Base-by-base conservation (phyloP, 1,140 invertebrate species). In the Microplitis demolitor region DNA sequence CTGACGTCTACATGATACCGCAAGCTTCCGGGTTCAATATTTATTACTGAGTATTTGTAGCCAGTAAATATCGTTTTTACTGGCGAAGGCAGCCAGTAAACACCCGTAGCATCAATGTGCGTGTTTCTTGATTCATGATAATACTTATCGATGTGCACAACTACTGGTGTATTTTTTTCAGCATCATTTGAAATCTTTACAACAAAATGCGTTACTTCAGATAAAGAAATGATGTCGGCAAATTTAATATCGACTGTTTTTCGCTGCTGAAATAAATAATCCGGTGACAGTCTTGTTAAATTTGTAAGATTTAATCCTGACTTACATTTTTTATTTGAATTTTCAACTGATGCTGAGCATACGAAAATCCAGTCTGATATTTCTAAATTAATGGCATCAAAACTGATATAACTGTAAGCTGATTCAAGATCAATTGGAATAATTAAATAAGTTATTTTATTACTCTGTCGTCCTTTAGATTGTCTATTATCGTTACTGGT, bases 361-460 rank as follows among this genome's bases (percentile, higher is more conserved):
- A 90, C 91, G 80, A 91, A 95, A 16, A 94, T 80, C 93, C 93
- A 95, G 76, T 94, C 90, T 58, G 85, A 88, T 16, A 88, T 87
- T 75, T 91, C 88, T 5, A 93, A 86, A 82, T 92, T 91, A 2
- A 90, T 79, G 3, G 89, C 83, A 77, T 93, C 89, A 6, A 93
- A 86, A 35, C 82, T 82, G 39, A 88, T 33, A 62, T 75, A 76
- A 73, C 87, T 80, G 67, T 69, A 73, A 24, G 73, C 69, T 63
- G 87, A 84, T 56, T 83, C 81, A 4, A 86, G 81, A 2, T 31
- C 24, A 31, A 93, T 76, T 69, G 90, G 87, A 76, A 93, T 89
- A 90, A 91, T 92, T 53, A 92, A 83, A 80, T 90, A 86, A n/a
- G n/a, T 4, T 54, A 90, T 34, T 79, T 31, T 34, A 66, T 51